Evolutionary conservation across 2,888 invertebrate species (phyloP).

Genomic region (Microctonus aethiopoides): DNA sequence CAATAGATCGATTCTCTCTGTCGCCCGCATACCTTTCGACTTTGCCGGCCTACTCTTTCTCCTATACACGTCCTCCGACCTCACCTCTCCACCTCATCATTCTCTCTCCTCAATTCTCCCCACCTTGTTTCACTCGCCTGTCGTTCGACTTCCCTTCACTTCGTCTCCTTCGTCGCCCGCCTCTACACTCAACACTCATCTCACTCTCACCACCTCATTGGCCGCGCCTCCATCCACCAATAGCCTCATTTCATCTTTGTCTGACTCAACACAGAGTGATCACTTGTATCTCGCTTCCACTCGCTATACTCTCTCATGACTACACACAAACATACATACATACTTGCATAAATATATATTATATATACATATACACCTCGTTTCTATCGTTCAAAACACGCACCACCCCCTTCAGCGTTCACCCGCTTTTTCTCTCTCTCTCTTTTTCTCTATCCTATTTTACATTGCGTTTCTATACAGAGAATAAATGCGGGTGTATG

Average conservation of each 20-base stretch:
- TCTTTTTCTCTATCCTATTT: not conserved
- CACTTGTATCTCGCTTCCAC: slow-evolving; percentile 4
- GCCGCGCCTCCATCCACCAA: slow-evolving; percentile 40
- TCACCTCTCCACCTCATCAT: slow-evolving; percentile 48
- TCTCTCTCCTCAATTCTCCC: slow-evolving; percentile 10
- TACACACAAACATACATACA: not conserved
- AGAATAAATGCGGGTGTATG: not conserved
- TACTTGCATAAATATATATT: no score
- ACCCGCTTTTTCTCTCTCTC: not conserved
- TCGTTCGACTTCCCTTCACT: slow-evolving; percentile 21
- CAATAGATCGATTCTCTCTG: slow-evolving; percentile 63
- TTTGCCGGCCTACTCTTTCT: slow-evolving; percentile 31
- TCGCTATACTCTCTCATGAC: not conserved
- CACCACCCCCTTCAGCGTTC: slow-evolving; percentile 2
- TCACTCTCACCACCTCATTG: slow-evolving; percentile 33
- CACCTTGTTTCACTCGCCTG: not conserved
- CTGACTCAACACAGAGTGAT: not conserved
- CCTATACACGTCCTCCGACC: slow-evolving; percentile 32
- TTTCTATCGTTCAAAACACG: slow-evolving; percentile 6
- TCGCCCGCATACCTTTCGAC: slow-evolving; percentile 58
- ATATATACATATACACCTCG: not conserved
- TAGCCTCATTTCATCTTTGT: slow-evolving; percentile 24
- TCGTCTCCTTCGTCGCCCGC: slow-evolving; percentile 40
- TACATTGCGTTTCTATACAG: not conserved
- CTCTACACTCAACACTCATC: slow-evolving; percentile 22